Evolutionary conservation across 1,140 invertebrate species (phyloP), one percentile per base, ranked within the genome.

Genomic region (Tetraneura akinire): DNA sequence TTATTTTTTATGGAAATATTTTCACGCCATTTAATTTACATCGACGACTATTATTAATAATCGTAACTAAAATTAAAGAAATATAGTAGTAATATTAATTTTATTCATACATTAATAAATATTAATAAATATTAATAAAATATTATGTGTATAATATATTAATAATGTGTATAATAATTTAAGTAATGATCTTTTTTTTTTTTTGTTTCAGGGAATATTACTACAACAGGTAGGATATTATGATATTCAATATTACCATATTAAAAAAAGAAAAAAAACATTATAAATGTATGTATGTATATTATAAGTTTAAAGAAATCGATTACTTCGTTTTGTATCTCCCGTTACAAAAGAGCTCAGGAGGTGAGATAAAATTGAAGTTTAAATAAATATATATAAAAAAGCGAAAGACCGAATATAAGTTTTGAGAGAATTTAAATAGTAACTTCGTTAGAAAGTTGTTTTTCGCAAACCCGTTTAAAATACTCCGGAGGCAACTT

Each of bases 201-300:
- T 85, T 85, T 82, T 85, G 85, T 88, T 88, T 76, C 87, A 89
- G 88, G 88, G 88, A 89, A 83, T 88, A 89, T 84, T 89, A 88
- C 84, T 89, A 89, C 83, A 88, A 89, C 84, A 89, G 88, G 88
- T 89, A 84, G 87, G 88, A 49, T 60, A 76, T n/a, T n/a, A n/a
- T n/a, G n/a, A n/a, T 45, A 26, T 70, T 66, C n/a, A n/a, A 23
- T 42, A 21, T 66, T 37, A 37, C 21, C 21, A n/a, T 66, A 53
- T 66, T 23, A 42, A 66, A 66, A 66, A 62, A 62, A 64, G 10
- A 66, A 66, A 18, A n/a, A 37, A 66, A n/a, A n/a, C n/a, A 37
- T 64, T 49, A 26, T 18, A 45, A 14, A 21, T 4, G 21, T 37
- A 11, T 13, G 18, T n/a, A n/a, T 66, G 32, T 66, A 11, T 49